These are phyloP conservation scores for Phataginus tetradactyla DNA, from an alignment of 2,797 vertebrate genomes.

Conservation along the genomic window DNA sequence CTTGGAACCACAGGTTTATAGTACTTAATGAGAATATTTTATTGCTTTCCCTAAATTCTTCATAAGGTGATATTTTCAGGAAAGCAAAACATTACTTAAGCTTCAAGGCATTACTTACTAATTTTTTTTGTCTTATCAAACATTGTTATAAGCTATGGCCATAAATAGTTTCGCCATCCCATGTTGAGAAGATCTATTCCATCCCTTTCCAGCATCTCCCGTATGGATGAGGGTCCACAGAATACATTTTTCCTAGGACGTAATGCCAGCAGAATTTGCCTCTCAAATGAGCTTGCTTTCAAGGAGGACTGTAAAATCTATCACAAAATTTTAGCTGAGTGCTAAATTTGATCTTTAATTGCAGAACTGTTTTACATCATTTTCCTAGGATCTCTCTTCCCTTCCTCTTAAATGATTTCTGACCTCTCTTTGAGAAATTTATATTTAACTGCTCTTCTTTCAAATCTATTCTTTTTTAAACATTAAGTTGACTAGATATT, in stretches of 20 bases:
- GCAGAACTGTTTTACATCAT: background rate
- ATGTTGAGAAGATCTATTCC: background rate
- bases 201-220: background rate
- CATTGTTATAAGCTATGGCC: background rate
- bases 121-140: background rate
- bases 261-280: background rate
- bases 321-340: slow-evolving; percentile 39
- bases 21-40: background rate
- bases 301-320: background rate
- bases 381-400: background rate
- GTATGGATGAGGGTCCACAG: background rate
- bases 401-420: background rate
- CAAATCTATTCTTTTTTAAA: background rate
- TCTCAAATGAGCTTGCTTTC: slow-evolving; percentile 43
- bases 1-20: background rate
- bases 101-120: background rate
- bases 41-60: background rate
- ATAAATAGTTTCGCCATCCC: background rate
- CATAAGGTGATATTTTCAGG: background rate
- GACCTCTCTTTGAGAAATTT: background rate
- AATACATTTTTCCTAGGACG: background rate
- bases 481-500: background rate
- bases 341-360: slow-evolving; percentile 15
- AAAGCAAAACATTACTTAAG: background rate
- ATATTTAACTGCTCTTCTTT: background rate